phyloP scores from a whole-genome alignment of 2,797 vertebrate species.

The Sebastes alutus region DNA sequence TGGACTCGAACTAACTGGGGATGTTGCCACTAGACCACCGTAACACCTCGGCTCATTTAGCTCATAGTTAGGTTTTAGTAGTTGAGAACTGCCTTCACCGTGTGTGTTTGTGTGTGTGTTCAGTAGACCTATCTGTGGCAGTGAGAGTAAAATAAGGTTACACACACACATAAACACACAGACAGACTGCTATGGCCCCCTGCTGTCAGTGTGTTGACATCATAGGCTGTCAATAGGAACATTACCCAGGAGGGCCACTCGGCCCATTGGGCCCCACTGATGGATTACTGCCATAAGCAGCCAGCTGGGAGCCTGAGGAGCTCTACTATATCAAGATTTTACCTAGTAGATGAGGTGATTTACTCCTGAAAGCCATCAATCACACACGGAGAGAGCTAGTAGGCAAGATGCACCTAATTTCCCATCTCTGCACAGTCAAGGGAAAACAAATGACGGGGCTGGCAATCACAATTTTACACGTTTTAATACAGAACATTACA shows the following conservation, averaged over 20 bases:
- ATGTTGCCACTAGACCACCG: not conserved
- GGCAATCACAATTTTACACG: slow-evolving; percentile 28
- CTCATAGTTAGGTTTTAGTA: not conserved
- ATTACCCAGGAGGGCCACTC: slow-evolving; percentile 77
- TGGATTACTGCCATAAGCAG: slow-evolving; percentile 81
- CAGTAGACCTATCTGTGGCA: slow-evolving; percentile 4
- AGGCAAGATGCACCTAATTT: slow-evolving; percentile 72
- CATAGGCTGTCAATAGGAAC: slow-evolving; percentile 81
- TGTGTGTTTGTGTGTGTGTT: slow-evolving; percentile 14
- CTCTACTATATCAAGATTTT: slow-evolving; percentile 79
- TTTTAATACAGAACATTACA: slow-evolving; percentile 9
- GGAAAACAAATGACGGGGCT: slow-evolving; percentile 31
- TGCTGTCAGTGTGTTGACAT: slow-evolving; percentile 74
- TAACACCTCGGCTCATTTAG: not conserved
- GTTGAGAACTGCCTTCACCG: not conserved
- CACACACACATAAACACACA: slow-evolving; percentile 37
- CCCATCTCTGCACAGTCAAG: slow-evolving; percentile 38
- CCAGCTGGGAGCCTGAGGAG: slow-evolving; percentile 72
- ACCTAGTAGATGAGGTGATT: slow-evolving; percentile 81
- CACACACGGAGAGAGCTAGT: slow-evolving; percentile 64
- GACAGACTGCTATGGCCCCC: slow-evolving; percentile 24
- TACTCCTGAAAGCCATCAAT: slow-evolving; percentile 80
- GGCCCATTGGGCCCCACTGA: slow-evolving; percentile 79
- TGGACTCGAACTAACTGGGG: not conserved
- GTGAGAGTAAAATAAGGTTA: slow-evolving; percentile 44